Evolutionary conservation across 2,113 vertebrate species (phyloP).

Genomic region (Carettochelys insculpta): DNA sequence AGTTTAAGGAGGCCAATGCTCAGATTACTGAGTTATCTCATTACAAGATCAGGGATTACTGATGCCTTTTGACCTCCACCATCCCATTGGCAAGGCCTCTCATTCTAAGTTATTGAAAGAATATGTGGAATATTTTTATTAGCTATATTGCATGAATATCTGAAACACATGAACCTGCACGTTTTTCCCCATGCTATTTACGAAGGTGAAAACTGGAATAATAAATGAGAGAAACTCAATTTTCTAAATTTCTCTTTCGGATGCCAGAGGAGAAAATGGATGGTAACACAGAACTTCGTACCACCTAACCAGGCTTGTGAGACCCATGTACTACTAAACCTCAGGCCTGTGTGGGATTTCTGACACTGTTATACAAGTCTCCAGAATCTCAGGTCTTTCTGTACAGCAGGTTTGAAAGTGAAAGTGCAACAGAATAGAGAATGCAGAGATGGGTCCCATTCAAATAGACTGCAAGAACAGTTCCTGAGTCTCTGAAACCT

Average conservation of each 20-base stretch:
- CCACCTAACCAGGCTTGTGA: background rate
- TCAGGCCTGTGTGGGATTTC: background rate
- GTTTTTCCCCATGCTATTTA: background rate
- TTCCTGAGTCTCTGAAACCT: background rate
- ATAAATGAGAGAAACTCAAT: background rate
- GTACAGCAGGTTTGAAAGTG: fast-evolving
- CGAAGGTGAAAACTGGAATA: background rate
- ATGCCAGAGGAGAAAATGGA: background rate
- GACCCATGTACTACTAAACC: background rate
- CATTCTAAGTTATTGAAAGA: background rate
- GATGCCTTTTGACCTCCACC: background rate
- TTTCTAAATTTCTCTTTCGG: background rate
- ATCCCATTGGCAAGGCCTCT: background rate
- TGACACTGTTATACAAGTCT: background rate
- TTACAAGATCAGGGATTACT: background rate
- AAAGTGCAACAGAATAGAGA: no score
- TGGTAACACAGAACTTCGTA: background rate
- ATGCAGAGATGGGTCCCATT: fast-evolving
- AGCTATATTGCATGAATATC: background rate
- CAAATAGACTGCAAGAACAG: fast-evolving
- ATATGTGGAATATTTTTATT: background rate
- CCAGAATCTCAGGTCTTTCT: background rate
- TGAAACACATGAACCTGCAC: no score
- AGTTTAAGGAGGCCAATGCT: no score
- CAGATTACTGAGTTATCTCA: no score